Percentiles rank a stretch among this genome's conserved stretches.
Evolutionary conservation across 1,140 invertebrate genomes (phyloP).

Genomic region (Aphelenchoides besseyi): DNA sequence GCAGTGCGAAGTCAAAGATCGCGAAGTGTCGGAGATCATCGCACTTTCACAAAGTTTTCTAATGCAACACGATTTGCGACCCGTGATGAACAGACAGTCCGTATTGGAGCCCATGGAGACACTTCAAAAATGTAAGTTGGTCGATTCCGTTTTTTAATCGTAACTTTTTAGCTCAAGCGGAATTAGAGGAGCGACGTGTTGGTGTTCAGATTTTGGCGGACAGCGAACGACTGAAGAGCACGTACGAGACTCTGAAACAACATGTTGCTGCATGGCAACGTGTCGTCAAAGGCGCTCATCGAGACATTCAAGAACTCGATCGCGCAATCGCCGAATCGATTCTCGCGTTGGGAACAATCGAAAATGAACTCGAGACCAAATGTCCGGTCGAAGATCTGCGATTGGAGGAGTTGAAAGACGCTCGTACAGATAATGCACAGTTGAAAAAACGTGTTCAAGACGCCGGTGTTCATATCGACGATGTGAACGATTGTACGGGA

Average conservation of each 20-base stretch:
- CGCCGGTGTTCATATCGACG: conserved; percentile 49
- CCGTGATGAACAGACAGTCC: conserved; percentile 42
- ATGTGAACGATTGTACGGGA: conserved; percentile 60
- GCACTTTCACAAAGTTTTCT: conserved; percentile 51
- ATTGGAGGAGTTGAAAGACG: conserved; percentile 56
- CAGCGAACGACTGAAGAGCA: conserved; percentile 48
- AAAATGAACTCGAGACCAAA: conserved; percentile 49
- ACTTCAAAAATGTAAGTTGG: background rate
- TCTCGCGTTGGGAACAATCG: conserved; percentile 46
- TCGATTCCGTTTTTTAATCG: background rate
- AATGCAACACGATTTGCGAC: conserved; percentile 61
- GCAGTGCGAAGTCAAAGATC: conserved; percentile 50
- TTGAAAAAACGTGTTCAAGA: conserved; percentile 44
- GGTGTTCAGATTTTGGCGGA: conserved; percentile 58
- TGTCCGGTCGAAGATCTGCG: conserved; percentile 53
- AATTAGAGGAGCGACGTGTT: conserved; percentile 55
- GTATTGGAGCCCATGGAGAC: conserved; percentile 38
- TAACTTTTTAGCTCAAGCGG: conserved; percentile 31
- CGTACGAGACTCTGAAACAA: conserved; percentile 50
- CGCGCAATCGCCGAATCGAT: conserved; percentile 54
- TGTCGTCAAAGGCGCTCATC: conserved; percentile 44
- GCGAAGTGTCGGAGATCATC: conserved; percentile 46
- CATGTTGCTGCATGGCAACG: conserved; percentile 42
- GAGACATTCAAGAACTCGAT: conserved; percentile 58
- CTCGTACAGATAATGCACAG: conserved; percentile 35